These are phyloP conservation scores for Papilio gigon DNA, from an alignment of 2,888 invertebrate genomes.

Conservation along the genomic window DNA sequence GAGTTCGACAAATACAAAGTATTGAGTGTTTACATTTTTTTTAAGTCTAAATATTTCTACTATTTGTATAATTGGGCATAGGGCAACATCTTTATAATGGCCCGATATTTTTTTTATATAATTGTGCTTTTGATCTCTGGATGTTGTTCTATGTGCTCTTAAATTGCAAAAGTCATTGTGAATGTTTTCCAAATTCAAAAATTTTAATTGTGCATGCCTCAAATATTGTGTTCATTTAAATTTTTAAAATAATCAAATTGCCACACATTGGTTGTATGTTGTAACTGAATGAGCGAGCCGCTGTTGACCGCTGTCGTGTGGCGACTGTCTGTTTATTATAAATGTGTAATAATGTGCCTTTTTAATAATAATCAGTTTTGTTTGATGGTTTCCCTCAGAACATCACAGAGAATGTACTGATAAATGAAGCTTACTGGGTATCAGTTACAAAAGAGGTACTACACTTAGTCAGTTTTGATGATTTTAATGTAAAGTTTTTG, in stretches of 20 bases:
- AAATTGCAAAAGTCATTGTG: constrained; percentile 28
- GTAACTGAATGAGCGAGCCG: constrained; percentile 75
- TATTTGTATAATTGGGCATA: constrained; percentile 19
- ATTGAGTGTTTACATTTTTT: constrained; percentile 39
- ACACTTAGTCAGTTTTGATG: constrained; percentile 84
- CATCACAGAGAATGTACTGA: constrained; percentile 97
- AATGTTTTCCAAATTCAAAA: constrained; percentile 57
- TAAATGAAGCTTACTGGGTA: constrained; percentile 97
- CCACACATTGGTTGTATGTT: constrained; percentile 76
- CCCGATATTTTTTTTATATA: background rate
- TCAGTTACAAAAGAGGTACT: constrained; percentile 94
- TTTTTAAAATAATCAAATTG: constrained; percentile 54
- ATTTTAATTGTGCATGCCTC: constrained; percentile 67
- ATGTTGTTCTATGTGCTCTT: constrained; percentile 51
- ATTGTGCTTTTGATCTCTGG: constrained; percentile 5
- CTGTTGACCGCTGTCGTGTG: constrained; percentile 54
- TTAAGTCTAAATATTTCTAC: constrained; percentile 32
- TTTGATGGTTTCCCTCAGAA: constrained; percentile 91
- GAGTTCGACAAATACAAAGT: constrained; percentile 63
- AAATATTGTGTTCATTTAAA: constrained; percentile 56
- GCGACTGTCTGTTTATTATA: constrained; percentile 43
- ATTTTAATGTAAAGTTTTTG: constrained; percentile 82
- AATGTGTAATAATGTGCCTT: constrained; percentile 53
- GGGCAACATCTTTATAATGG: constrained; percentile 30
- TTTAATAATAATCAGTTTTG: constrained; percentile 78